These are phyloP conservation scores for Phthorimaea operculella DNA, from an alignment of 1,140 invertebrate species.

Conservation along the genomic window DNA sequence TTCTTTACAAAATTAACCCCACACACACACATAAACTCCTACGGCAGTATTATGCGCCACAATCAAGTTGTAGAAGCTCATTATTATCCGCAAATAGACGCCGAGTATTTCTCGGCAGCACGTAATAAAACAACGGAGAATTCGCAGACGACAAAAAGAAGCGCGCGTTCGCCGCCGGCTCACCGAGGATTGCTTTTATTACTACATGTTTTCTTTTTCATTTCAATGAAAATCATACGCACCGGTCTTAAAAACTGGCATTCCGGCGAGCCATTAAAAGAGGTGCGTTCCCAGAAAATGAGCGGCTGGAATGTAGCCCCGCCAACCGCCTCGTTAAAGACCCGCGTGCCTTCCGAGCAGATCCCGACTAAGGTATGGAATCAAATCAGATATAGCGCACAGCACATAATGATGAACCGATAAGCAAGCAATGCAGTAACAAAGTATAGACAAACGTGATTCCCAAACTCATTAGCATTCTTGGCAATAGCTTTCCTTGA, in stretches of 20 bases:
- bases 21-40: background rate
- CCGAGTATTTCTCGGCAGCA: slow-evolving; percentile 25
- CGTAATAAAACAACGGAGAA: slow-evolving; percentile 39
- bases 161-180: slow-evolving; percentile 30
- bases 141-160: slow-evolving; percentile 43
- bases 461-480: background rate
- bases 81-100: background rate
- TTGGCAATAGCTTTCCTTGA: background rate
- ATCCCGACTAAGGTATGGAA: slow-evolving; percentile 4
- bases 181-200: slow-evolving; percentile 40
- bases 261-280: slow-evolving; percentile 43
- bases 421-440: background rate
- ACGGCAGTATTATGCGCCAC: background rate
- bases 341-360: slow-evolving; percentile 15
- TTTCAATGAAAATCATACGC: slow-evolving; percentile 59
- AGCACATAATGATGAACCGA: background rate
- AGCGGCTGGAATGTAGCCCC: slow-evolving; percentile 47
- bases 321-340: slow-evolving; percentile 43
- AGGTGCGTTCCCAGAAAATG: slow-evolving; percentile 58
- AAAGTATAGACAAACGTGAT: background rate
- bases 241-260: slow-evolving; percentile 43
- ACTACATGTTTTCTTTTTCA: slow-evolving; percentile 49
- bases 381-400: slow-evolving; percentile 1
- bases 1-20: background rate
- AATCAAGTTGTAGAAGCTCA: slow-evolving; percentile 4